phyloP scores from a whole-genome alignment of 2,888 invertebrate species.

The Plagiodera versicolora region DNA sequence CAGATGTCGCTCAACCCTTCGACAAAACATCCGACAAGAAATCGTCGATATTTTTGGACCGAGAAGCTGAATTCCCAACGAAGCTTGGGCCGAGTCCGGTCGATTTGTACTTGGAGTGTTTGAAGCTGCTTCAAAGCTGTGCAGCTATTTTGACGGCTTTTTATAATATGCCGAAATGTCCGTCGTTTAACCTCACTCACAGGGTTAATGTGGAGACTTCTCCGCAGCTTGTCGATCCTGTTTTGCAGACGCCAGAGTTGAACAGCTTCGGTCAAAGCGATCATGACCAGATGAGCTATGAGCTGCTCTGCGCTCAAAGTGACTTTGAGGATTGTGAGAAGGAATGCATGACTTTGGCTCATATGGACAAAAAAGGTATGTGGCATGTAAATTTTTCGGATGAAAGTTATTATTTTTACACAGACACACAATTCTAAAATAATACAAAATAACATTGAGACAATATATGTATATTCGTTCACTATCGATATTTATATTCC shows the following conservation, averaged over 20 bases:
- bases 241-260: conserved; percentile 69
- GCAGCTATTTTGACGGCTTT: conserved; percentile 86
- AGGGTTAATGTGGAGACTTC: conserved; percentile 77
- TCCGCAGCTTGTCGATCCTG: conserved; percentile 79
- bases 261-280: conserved; percentile 65
- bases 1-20: conserved; percentile 36
- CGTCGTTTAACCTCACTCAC: conserved; percentile 88
- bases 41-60: conserved; percentile 42
- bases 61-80: conserved; percentile 44
- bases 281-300: conserved; percentile 67
- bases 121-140: conserved; percentile 84
- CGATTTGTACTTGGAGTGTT: conserved; percentile 73
- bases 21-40: conserved; percentile 35
- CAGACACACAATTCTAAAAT: too few species aligned
- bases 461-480: too few species aligned
- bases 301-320: conserved; percentile 60
- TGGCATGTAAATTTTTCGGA: too few species aligned
- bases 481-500: too few species aligned
- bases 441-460: too few species aligned
- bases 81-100: conserved; percentile 47
- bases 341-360: conserved; percentile 61
- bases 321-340: conserved; percentile 54
- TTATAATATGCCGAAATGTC: conserved; percentile 94
- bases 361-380: conserved; percentile 65
- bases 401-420: too few species aligned